Evolutionary conservation across 2,888 invertebrate genomes (phyloP), one percentile per base, ranked within the genome.

Genomic region (Nomada lathburiana): DNA sequence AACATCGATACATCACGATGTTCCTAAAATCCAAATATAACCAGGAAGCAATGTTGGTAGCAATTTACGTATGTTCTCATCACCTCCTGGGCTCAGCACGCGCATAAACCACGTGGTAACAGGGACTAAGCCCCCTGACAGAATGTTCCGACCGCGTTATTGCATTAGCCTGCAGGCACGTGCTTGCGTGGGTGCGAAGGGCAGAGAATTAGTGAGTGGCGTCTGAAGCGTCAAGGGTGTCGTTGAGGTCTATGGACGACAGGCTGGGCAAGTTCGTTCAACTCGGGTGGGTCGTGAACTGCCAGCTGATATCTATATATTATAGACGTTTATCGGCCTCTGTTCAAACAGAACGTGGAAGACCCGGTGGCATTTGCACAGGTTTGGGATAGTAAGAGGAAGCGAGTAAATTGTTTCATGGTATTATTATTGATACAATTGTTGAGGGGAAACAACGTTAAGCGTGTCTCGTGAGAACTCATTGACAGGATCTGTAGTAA

Each of bases 231-330:
- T 69, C 47, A 13, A 69, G 82, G 77, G 75, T 80, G 79, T 62
- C 70, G 65, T 69, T 26, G 10, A 26, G 26, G 64, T 47, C 57
- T 52, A 16, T 20, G 59, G 57, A 52, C 29, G 18, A 55, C 42
- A 44, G 57, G 50, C 50, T 23, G 65, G n/a, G 53, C 55, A 59
- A 85, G 90, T 89, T 90, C 89, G 86, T 89, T 90, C 86, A 90
- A 87, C 90, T 84, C 80, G 70, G 29, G 69, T 42, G 42, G 57
- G 29, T 53, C 50, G 26, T 20, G 50, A 44, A 36, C 9, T 16
- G 10, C 44, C 26, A 16, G 10, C 42, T 2, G 57, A 13, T 23
- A 59, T 47, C 47, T 47, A 16, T 23, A 50, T 53, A 26, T 11
- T 47, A 11, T 11, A 18, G 52, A 74, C 59, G 72, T 81, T 76